Conservation (phyloP, 2,888 invertebrate genomes). For the Automeris io region DNA sequence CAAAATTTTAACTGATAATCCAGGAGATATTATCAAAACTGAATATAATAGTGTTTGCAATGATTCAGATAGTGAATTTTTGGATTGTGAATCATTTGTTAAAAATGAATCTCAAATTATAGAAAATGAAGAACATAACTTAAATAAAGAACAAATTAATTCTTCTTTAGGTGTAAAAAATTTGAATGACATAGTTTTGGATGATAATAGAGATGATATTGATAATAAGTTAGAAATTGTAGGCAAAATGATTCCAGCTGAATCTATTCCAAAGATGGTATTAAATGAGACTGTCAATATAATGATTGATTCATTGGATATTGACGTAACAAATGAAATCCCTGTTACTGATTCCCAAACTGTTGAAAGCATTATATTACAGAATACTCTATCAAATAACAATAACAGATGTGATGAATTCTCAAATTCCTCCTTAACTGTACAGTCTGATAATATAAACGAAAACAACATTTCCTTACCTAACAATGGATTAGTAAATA, state of each 20-base stretch:
- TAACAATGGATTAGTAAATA: background rate
- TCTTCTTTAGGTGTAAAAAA: background rate
- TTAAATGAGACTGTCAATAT: background rate
- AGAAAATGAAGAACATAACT: background rate
- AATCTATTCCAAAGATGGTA: background rate
- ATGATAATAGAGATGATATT: background rate
- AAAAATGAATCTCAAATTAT: conserved; percentile 32
- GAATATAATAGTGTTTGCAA: conserved; percentile 19
- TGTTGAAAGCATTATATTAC: too few species aligned
- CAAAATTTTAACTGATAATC: conserved; percentile 30
- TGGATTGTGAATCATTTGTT: conserved; percentile 64
- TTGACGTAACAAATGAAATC: background rate
- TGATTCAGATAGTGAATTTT: conserved; percentile 63
- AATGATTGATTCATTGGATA: background rate
- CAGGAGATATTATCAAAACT: conserved; percentile 15
- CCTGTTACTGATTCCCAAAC: background rate
- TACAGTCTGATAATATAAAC: background rate
- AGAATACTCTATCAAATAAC: too few species aligned
- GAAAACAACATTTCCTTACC: background rate
- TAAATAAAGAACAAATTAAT: conserved; percentile 9
- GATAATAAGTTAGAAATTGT: background rate
- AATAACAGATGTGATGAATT: background rate
- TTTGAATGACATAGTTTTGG: background rate
- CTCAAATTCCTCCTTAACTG: too few species aligned
- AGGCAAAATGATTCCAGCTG: background rate